Evolutionary conservation across 2,113 vertebrate species (phyloP).

Genomic region (Saimiri boliviensis): DNA sequence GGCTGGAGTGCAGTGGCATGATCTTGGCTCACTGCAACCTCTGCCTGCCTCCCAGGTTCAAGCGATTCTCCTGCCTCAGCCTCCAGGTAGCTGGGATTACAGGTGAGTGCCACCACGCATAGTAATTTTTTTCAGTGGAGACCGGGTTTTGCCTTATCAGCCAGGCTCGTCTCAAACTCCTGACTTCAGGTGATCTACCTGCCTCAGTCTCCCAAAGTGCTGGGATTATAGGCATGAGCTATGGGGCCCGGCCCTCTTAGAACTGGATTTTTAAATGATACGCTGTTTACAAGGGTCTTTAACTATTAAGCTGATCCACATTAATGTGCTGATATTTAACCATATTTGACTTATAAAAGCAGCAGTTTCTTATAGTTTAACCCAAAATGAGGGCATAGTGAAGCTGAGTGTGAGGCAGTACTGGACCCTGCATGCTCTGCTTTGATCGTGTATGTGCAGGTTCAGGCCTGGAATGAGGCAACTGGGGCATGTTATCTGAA

Average conservation of each 20-base stretch:
- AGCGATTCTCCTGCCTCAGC: no score
- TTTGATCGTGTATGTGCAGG: not conserved
- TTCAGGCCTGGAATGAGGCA: not conserved
- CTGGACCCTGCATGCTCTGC: accelerated
- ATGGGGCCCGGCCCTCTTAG: not conserved
- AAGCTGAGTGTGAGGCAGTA: not conserved
- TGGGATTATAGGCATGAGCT: no score
- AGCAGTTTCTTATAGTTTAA: not conserved
- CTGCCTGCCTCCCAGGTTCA: no score
- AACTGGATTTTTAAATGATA: not conserved
- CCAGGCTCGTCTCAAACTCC: no score
- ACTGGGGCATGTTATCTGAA: not conserved
- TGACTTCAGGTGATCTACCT: no score
- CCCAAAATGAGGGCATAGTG: not conserved
- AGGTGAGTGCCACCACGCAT: accelerated
- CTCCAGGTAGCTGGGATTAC: no score
- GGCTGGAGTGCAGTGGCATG: no score
- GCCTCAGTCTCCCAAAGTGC: no score
- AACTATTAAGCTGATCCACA: slow-evolving; percentile 7
- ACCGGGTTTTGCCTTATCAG: no score
- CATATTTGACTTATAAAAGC: not conserved
- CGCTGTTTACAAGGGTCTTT: not conserved
- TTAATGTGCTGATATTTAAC: not conserved
- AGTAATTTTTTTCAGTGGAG: no score
- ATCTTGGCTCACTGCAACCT: no score